Evolutionary conservation across 2,797 vertebrate species (phyloP).

Genomic region (Parambassis ranga): DNA sequence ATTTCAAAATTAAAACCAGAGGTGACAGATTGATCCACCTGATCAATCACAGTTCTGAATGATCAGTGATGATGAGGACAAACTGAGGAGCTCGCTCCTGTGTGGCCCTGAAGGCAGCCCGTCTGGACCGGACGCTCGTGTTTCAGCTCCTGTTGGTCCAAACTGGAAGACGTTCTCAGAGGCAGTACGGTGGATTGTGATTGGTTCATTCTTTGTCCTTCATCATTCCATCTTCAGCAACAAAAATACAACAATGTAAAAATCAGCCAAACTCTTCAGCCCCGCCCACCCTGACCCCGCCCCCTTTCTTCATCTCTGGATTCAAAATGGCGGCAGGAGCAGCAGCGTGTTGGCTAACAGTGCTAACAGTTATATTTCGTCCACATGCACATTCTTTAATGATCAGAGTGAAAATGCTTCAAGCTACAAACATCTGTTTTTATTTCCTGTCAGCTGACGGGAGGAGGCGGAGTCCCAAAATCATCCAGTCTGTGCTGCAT

Average conservation of each 20-base stretch:
- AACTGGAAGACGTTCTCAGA: slow-evolving; percentile 68
- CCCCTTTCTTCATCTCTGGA: not conserved
- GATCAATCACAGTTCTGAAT: no score
- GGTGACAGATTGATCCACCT: no score
- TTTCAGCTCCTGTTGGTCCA: not conserved
- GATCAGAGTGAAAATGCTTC: no score
- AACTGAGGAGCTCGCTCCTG: no score
- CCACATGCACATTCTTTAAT: not conserved
- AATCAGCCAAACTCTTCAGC: not conserved
- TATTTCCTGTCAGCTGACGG: slow-evolving; percentile 5
- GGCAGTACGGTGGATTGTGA: slow-evolving; percentile 55
- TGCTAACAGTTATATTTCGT: not conserved
- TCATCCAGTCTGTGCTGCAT: not conserved
- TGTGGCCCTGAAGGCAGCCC: no score
- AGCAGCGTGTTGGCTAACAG: not conserved
- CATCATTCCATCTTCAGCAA: not conserved
- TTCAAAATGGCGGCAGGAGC: not conserved
- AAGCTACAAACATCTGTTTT: not conserved
- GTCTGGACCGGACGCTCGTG: not conserved
- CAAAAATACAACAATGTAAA: not conserved
- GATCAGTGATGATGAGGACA: no score
- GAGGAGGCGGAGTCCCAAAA: slow-evolving; percentile 29
- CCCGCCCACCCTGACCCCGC: not conserved
- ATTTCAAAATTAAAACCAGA: no score
- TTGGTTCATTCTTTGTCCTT: slow-evolving; percentile 32